Evolutionary conservation across 2,797 vertebrate genomes (phyloP).

Genomic region (Neomorphus geoffroyi): DNA sequence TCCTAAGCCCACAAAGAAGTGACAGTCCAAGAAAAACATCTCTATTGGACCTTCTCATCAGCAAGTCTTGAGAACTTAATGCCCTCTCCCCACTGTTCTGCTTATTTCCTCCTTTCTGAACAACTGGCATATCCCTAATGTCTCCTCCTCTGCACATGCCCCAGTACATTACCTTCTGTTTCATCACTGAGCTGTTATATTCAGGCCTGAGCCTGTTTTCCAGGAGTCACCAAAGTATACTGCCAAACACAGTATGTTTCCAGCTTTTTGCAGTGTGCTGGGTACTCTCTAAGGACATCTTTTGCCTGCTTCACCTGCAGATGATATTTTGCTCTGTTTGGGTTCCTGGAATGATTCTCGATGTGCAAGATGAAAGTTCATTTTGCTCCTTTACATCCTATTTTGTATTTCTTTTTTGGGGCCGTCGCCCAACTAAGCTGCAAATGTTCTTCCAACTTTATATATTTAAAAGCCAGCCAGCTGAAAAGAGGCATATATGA

Average conservation of each 20-base stretch:
- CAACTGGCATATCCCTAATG: not conserved
- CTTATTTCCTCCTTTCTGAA: not conserved
- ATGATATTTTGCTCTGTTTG: not conserved
- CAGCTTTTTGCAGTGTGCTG: not conserved
- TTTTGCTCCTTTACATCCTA: not conserved
- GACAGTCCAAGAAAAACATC: not conserved
- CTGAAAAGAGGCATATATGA: not conserved
- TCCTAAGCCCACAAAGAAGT: not conserved
- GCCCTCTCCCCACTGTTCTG: not conserved
- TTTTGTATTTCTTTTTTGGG: not conserved
- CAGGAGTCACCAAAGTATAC: not conserved
- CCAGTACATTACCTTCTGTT: not conserved
- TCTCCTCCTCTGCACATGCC: conserved; percentile 4
- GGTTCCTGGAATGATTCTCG: not conserved
- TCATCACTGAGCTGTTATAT: not conserved
- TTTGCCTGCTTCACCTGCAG: not conserved
- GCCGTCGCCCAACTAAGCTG: not conserved
- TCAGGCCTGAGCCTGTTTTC: not conserved
- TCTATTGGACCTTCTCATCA: not conserved
- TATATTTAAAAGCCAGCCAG: not conserved
- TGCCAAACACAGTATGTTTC: not conserved
- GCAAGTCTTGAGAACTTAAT: not conserved
- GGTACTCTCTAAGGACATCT: not conserved
- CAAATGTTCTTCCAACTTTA: not conserved
- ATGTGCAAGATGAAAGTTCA: not conserved